Percentiles rank a stretch among this genome's conserved stretches.
phyloP scores from a whole-genome alignment of 2,113 vertebrate genomes.

The Semicossyphus pulcher region DNA sequence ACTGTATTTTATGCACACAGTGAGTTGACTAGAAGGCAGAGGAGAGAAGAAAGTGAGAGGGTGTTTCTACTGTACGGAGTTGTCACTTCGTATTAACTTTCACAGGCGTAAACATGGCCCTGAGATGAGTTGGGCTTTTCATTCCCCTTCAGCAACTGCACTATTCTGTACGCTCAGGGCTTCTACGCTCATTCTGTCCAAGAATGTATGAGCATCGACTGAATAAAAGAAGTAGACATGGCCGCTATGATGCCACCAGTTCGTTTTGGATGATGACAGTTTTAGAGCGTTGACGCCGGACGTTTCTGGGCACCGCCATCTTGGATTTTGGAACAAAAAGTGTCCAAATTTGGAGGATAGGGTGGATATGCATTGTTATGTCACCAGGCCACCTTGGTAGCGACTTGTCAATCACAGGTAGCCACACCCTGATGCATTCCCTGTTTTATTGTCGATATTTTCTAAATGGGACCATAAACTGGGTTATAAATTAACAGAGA shows the following conservation, averaged over 20 bases:
- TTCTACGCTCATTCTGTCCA: slow-evolving; percentile 17
- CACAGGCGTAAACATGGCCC: slow-evolving; percentile 25
- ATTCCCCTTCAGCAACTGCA: slow-evolving; percentile 33
- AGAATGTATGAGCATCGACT: not conserved
- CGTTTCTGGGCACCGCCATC: too few relatives aligned
- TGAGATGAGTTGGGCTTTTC: slow-evolving; percentile 36
- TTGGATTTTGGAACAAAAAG: too few relatives aligned
- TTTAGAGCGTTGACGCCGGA: too few relatives aligned
- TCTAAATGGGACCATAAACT: not conserved
- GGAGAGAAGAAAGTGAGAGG: slow-evolving; percentile 33
- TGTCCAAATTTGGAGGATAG: too few relatives aligned
- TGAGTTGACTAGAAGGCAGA: slow-evolving; percentile 5
- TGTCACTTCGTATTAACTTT: slow-evolving; percentile 67
- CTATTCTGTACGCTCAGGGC: slow-evolving; percentile 22
- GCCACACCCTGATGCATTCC: too few relatives aligned
- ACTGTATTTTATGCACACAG: slow-evolving; percentile 9
- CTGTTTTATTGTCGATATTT: not conserved
- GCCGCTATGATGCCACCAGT: not conserved
- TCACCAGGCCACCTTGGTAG: too few relatives aligned
- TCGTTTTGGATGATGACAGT: too few relatives aligned
- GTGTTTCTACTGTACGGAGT: slow-evolving; percentile 54
- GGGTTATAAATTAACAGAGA: too few relatives aligned
- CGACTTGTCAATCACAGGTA: too few relatives aligned
- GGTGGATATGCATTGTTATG: too few relatives aligned
- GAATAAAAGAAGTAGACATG: not conserved